Evolutionary conservation across 2,888 invertebrate genomes (phyloP), one percentile per base, ranked within the genome.

Genomic region (Frankliniella intonsa): DNA sequence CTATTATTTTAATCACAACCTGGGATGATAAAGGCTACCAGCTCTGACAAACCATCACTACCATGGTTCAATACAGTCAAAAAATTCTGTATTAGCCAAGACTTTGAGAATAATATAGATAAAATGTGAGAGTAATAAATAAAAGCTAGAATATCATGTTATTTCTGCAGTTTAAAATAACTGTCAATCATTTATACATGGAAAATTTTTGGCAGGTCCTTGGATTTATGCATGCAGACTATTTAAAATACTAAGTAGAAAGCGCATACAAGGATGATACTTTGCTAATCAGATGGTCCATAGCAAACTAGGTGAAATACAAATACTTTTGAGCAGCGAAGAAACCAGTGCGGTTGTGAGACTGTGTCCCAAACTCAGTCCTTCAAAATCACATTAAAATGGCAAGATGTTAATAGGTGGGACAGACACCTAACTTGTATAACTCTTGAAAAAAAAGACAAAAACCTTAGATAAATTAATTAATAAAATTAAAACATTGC

Each of bases 281-380:
- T 38, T 38, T 5, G 38, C 38, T 38, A 38, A 55, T 55, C 17
- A 55, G 55, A 19, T 55, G 55, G 14, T 55, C 17, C 55, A 55
- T 19, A 76, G 69, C 69, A 22, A 76, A 76, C 12, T 22, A 3
- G 25, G 69, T 76, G 69, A 76, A 22, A 76, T 76, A 25, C 22
- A 76, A 76, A 25, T 76, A 76, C 69, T 76, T 55, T 76, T 76
- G 69, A 76, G 69, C 69, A 76, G 69, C 69, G 69, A 76, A 22
- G 25, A 76, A 76, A 76, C 69, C 69, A 76, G 69, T 76, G 69
- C 69, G 25, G 12, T 76, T 76, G 69, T 76, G 69, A 76, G 69
- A 76, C 69, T 25, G 69, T 76, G 25, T 25, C 69, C 25, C 69
- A 76, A 22, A 76, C 69, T 76, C 69, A 76, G 69, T 76, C 69